Evolutionary conservation across 2,113 vertebrate genomes (phyloP).

Genomic region (Urocynchramus pylzowi): DNA sequence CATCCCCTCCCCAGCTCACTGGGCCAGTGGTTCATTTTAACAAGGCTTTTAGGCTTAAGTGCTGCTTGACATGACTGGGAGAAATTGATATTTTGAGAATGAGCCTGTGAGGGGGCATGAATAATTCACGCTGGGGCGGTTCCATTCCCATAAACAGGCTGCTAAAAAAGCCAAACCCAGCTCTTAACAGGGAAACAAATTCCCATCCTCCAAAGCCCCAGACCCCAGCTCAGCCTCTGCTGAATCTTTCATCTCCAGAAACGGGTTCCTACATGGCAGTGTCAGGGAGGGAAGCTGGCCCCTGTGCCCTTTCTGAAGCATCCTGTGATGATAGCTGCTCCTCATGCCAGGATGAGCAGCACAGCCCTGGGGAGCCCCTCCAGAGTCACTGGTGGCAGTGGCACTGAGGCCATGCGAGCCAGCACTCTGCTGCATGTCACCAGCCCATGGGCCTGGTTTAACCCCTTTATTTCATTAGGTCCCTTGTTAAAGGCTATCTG

Average conservation of each 20-base stretch:
- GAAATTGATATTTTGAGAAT: conserved; percentile 69
- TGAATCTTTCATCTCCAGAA: background rate
- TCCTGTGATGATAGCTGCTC: background rate
- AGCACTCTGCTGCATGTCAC: background rate
- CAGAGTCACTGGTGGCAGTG: background rate
- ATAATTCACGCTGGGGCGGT: conserved; percentile 58
- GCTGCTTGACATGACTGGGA: conserved; percentile 59
- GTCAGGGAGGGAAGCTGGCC: background rate
- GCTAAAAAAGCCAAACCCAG: conserved; percentile 22
- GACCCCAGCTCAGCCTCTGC: background rate
- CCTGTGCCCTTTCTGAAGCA: background rate
- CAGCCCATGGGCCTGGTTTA: background rate
- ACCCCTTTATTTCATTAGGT: background rate
- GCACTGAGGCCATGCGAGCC: fast-evolving
- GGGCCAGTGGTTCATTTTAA: conserved; percentile 15
- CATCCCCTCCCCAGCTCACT: background rate
- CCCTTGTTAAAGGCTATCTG: background rate
- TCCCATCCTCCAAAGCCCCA: background rate
- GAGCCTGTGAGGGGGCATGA: conserved; percentile 52
- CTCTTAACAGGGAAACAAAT: conserved; percentile 27
- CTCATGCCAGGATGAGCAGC: fast-evolving
- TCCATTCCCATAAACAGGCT: conserved; percentile 60
- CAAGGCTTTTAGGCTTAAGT: conserved; percentile 70
- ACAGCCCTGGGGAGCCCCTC: background rate
- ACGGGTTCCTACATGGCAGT: fast-evolving